Conservation (phyloP, 2,888 invertebrate species). For the Gordius sp. region DNA sequence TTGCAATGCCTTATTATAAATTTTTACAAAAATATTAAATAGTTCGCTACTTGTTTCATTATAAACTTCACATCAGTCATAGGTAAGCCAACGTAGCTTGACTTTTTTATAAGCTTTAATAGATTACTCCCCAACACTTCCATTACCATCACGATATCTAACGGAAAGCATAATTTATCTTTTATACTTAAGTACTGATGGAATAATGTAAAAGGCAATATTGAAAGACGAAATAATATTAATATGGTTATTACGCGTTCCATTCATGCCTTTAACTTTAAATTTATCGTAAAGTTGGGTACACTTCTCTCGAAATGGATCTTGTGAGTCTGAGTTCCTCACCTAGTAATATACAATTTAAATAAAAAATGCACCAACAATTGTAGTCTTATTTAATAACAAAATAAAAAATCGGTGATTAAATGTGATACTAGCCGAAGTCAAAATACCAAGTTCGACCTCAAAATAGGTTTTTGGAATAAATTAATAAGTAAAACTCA, state of each 20-base stretch:
- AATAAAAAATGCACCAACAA: no score
- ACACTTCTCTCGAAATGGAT: constrained; percentile 74
- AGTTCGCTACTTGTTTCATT: constrained; percentile 46
- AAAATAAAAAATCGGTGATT: no score
- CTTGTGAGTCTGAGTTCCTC: constrained; percentile 61
- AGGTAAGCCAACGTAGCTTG: constrained; percentile 85
- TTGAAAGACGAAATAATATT: constrained; percentile 21
- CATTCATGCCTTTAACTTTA: constrained; percentile 82
- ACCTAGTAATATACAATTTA: constrained; percentile 34
- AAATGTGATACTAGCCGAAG: no score
- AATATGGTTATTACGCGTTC: constrained; percentile 39
- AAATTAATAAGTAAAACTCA: no score
- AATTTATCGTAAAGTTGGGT: constrained; percentile 88
- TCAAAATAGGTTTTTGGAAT: no score
- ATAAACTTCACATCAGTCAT: constrained; percentile 71
- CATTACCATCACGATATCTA: constrained; percentile 87
- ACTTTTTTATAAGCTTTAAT: constrained; percentile 77
- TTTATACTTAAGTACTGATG: no score
- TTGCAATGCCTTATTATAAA: not conserved
- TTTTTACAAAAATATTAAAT: not conserved
- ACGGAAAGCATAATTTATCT: not conserved
- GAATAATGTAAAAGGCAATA: no score
- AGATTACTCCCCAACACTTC: constrained; percentile 88
- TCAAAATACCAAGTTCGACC: no score
- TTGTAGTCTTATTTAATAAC: no score